Evolutionary conservation across 2,797 vertebrate genomes (phyloP).

Genomic region (Eleutherodactylus coqui): DNA sequence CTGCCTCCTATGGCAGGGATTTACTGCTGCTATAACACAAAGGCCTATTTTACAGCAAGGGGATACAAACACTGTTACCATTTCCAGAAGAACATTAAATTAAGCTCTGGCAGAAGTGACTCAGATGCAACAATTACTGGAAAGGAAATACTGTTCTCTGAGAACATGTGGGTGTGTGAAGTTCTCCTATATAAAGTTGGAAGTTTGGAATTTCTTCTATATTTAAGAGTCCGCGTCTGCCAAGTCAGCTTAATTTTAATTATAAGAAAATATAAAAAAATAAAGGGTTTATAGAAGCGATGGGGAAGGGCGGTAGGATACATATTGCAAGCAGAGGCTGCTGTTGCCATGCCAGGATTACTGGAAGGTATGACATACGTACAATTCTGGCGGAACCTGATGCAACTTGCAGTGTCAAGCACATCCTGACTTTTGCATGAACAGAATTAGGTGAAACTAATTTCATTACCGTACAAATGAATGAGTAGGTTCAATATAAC

Average conservation of each 20-base stretch:
- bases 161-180: background rate
- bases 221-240: slow-evolving; percentile 20
- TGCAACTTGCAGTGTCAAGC: slow-evolving; percentile 58
- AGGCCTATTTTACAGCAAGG: background rate
- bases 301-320: background rate
- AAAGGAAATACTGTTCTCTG: background rate
- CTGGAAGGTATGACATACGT: slow-evolving; percentile 48
- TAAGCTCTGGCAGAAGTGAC: slow-evolving; percentile 51
- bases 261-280: slow-evolving; percentile 12
- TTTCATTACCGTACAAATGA: slow-evolving; percentile 54
- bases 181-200: no score
- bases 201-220: background rate
- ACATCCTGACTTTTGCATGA: slow-evolving; percentile 63
- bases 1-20: background rate
- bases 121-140: background rate
- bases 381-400: slow-evolving; percentile 59
- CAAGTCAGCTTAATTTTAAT: slow-evolving; percentile 45
- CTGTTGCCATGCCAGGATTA: slow-evolving; percentile 54
- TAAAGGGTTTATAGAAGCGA: slow-evolving; percentile 38
- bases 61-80: slow-evolving; percentile 39
- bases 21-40: slow-evolving; percentile 25
- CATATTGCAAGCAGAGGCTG: slow-evolving; percentile 53
- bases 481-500: slow-evolving; percentile 23
- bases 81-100: slow-evolving; percentile 30
- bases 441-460: slow-evolving; percentile 58